Evolutionary conservation across 2,113 vertebrate species (phyloP).

Genomic region (Paramisgurnus dabryanus): DNA sequence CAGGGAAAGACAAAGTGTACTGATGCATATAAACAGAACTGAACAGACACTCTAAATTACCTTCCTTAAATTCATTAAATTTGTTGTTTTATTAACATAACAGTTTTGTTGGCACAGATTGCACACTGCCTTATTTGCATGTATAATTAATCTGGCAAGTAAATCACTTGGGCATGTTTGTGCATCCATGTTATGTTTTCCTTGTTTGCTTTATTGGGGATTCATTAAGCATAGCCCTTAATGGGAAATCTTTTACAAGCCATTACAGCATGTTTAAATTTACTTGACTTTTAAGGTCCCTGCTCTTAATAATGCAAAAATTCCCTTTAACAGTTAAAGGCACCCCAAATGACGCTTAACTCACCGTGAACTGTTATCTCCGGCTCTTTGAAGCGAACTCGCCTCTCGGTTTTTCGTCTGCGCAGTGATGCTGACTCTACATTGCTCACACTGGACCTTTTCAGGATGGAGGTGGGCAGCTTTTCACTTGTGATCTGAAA

Average conservation of each 20-base stretch:
- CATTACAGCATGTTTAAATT: conserved; percentile 52
- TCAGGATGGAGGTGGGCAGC: conserved; percentile 85
- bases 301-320: conserved; percentile 28
- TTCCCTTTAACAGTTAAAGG: not conserved
- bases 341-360: conserved; percentile 42
- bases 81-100: conserved; percentile 41
- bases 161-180: conserved; percentile 62
- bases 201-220: conserved; percentile 22
- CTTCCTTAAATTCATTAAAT: conserved; percentile 29
- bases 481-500: conserved; percentile 67
- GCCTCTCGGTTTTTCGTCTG: conserved; percentile 75
- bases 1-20: not conserved
- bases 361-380: conserved; percentile 84
- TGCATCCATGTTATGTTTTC: not conserved
- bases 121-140: conserved; percentile 65
- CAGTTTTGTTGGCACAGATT: conserved; percentile 57
- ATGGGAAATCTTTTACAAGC: conserved; percentile 53
- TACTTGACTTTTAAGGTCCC: conserved; percentile 46
- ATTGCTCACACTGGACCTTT: conserved; percentile 63
- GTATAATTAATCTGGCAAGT: conserved; percentile 62
- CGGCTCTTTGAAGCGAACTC: conserved; percentile 87
- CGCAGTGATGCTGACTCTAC: conserved; percentile 58
- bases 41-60: not conserved
- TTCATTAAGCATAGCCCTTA: conserved; percentile 43
- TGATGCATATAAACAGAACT: not conserved